Evolutionary conservation across 2,113 vertebrate genomes (phyloP).

Genomic region (Falcunculus frontatus): DNA sequence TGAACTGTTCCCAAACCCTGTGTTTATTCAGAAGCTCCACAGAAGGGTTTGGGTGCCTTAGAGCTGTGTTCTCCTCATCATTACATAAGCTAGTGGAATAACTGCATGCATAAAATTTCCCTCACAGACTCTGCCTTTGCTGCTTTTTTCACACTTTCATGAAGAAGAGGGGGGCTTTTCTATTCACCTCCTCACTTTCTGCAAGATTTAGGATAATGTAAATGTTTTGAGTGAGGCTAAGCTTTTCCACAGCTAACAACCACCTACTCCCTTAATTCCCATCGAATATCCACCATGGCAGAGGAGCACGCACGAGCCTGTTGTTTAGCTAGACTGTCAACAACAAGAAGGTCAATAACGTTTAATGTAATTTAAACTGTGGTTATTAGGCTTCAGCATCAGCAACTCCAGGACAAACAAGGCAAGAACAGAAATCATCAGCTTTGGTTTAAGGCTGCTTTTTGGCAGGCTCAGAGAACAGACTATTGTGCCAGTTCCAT

Average conservation of each 20-base stretch:
- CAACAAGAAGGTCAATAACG: constrained; percentile 21
- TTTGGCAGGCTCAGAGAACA: constrained; percentile 39
- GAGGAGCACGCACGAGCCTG: background rate
- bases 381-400: constrained; percentile 38
- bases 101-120: background rate
- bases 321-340: constrained; percentile 13
- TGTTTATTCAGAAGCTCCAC: background rate
- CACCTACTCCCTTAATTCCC: background rate
- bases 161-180: background rate
- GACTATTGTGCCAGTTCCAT: background rate
- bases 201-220: background rate
- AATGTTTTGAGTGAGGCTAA: background rate
- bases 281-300: background rate
- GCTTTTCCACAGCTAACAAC: background rate
- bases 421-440: constrained; percentile 28
- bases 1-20: background rate
- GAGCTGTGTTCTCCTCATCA: background rate
- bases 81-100: background rate
- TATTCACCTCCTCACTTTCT: background rate
- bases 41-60: background rate
- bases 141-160: background rate
- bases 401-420: constrained; percentile 44
- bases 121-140: background rate
- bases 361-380: constrained; percentile 23
- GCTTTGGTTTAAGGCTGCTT: constrained; percentile 11